Percentiles rank a stretch among this genome's conserved stretches.
These are phyloP conservation scores for Lycophotia porphyrea DNA, from an alignment of 2,888 invertebrate genomes.

Conservation along the genomic window DNA sequence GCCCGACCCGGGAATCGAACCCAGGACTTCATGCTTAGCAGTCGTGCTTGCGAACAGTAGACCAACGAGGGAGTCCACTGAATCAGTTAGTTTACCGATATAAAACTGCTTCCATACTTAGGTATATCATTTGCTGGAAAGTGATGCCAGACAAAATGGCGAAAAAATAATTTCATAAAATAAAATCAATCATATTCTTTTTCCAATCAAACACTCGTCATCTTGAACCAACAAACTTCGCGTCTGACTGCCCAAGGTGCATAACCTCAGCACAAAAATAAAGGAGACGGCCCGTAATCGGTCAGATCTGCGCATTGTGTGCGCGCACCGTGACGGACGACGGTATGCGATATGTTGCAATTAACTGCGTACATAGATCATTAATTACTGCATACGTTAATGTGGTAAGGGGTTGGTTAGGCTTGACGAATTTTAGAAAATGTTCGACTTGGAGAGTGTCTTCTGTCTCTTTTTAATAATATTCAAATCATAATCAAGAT, in stretches of 20 bases:
- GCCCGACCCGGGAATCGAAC: too few relatives aligned
- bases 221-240: constrained; percentile 18
- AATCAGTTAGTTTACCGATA: too few relatives aligned
- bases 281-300: constrained; percentile 55
- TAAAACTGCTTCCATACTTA: too few relatives aligned
- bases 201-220: neutral
- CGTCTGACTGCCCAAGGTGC: constrained; percentile 43
- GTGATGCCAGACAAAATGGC: too few relatives aligned
- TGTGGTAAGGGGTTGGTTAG: neutral
- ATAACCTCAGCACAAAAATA: constrained; percentile 60
- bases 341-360: constrained; percentile 47
- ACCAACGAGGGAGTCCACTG: too few relatives aligned
- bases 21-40: too few relatives aligned
- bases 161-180: neutral
- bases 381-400: constrained; percentile 11
- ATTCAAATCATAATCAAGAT: too few relatives aligned
- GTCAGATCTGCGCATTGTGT: constrained; percentile 65
- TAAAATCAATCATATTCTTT: neutral
- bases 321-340: constrained; percentile 61
- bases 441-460: neutral
- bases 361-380: constrained; percentile 14
- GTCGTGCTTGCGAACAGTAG: too few relatives aligned
- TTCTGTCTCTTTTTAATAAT: neutral
- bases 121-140: too few relatives aligned
- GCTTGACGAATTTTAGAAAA: neutral